phyloP scores from a whole-genome alignment of 2,113 vertebrate species.

The Pan troglodytes region NHGRI_mPanTro3-v2.1_pri NC_072419.2:67141501-67142000 shows the following conservation, averaged over 20 bases:
- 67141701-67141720: neutral
- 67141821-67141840: neutral
- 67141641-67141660: neutral
- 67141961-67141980: neutral
- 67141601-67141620: neutral
- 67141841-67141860: accelerated
- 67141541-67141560: neutral
- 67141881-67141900: neutral
- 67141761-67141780: accelerated
- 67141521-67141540: accelerated
- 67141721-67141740: neutral
- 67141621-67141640: accelerated
- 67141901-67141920: neutral
- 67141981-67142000: neutral
- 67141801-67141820: accelerated
- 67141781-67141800: accelerated
- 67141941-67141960: neutral
- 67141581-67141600: accelerated
- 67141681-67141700: neutral
- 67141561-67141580: too few species aligned
- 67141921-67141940: neutral
- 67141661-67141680: neutral
- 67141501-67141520: neutral
- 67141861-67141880: neutral
- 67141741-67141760: neutral